A percentile compares a stretch with the other conserved stretches of the same genome.
phyloP scores from a whole-genome alignment of 2,113 vertebrate genomes.

The Crotalus helleri region DNA sequence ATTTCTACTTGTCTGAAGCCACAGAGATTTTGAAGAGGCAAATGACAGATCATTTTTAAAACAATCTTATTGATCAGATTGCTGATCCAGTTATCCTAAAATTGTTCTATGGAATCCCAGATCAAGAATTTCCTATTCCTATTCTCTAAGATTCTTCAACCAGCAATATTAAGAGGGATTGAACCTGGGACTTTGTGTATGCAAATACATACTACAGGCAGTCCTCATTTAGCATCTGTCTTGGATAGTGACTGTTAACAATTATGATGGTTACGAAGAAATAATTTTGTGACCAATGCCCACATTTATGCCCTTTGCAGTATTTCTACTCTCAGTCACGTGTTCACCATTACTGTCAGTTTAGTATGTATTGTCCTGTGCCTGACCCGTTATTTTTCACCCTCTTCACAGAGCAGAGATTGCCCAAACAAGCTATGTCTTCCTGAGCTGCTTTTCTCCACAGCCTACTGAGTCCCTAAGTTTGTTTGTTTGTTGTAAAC shows the following conservation, averaged over 20 bases:
- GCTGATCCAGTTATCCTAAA: neutral
- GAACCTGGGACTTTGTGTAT: neutral
- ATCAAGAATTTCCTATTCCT: neutral
- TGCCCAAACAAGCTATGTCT: neutral
- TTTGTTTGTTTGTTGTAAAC: neutral
- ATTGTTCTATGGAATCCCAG: neutral
- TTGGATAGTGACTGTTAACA: neutral
- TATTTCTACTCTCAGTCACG: neutral
- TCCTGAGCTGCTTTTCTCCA: neutral
- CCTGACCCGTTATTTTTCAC: neutral
- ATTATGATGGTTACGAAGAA: neutral
- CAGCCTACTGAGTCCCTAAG: neutral
- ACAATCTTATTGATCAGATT: neutral
- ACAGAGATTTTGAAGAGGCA: neutral
- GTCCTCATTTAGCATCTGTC: neutral
- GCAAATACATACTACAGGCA: neutral
- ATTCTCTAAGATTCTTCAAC: neutral
- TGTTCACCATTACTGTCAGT: neutral
- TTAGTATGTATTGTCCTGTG: neutral
- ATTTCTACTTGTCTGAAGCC: neutral
- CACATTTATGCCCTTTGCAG: neutral
- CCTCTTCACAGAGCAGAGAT: neutral
- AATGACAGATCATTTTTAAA: neutral
- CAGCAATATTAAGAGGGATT: neutral
- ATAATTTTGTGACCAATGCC: neutral